Evolutionary conservation across 2,797 vertebrate genomes (phyloP).

Genomic region (Lagorchestes hirsutus): DNA sequence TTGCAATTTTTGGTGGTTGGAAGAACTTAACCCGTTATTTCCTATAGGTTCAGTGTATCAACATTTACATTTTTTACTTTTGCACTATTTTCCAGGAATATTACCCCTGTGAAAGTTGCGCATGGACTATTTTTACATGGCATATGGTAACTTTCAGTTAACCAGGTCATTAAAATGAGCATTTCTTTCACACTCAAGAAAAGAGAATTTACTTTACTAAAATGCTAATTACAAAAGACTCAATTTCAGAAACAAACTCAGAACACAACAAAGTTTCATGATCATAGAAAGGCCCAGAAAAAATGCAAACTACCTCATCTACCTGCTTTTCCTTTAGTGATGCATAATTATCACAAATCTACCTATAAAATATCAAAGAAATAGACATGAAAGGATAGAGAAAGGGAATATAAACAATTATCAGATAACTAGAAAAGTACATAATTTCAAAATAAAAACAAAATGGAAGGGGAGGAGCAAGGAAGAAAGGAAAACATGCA

Average conservation of each 20-base stretch:
- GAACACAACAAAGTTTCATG: neutral
- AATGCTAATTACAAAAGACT: neutral
- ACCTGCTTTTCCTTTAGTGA: neutral
- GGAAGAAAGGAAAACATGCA: neutral
- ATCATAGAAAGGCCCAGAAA: neutral
- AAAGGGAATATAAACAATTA: neutral
- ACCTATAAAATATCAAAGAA: neutral
- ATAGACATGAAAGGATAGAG: accelerated
- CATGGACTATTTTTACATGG: neutral
- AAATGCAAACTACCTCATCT: neutral
- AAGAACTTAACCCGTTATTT: neutral
- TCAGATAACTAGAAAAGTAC: neutral
- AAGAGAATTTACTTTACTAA: neutral
- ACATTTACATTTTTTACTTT: neutral
- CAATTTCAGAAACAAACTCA: neutral
- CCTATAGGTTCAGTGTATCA: neutral
- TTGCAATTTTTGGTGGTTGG: neutral
- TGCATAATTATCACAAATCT: neutral
- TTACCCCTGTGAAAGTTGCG: neutral
- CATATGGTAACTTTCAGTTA: neutral
- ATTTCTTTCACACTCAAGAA: neutral
- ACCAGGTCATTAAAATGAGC: neutral
- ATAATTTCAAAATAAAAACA: neutral
- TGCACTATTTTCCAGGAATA: neutral
- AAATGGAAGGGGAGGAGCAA: neutral